Evolutionary conservation across 2,888 invertebrate species (phyloP), one percentile per base, ranked within the genome.

Genomic region (Lochmaea crataegi): DNA sequence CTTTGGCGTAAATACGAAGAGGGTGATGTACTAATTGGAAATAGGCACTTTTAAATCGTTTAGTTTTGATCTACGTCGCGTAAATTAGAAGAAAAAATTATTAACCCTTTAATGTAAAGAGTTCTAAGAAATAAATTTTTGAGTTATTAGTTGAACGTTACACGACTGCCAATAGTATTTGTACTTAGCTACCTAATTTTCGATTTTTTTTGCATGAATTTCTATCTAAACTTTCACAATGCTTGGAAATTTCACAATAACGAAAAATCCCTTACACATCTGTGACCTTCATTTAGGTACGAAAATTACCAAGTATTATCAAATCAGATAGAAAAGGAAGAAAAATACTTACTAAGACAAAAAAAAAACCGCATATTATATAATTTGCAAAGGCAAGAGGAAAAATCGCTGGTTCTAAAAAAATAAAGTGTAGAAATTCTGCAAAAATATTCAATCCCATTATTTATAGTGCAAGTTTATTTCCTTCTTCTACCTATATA

Each of bases 401-500:
- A 56, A 65, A 14, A 51, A 51, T 32, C 26, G 48, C 38, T 22
- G 38, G 38, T 68, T 69, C 53, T 68, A 66, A 60, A 73, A 67
- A 75, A 70, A 66, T 71, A 74, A 60, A 68, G n/a, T 68, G 69
- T 65, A 45, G 64, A 71, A 72, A 65, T 63, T 66, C 45, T 32
- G 57, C 65, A 72, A 70, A 70, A 68, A 68, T 68, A 76, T 68
- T 66, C 66, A 73, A 76, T 64, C 66, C 68, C 73, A 71, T 66
- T 38, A 58, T 61, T 69, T 57, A 61, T 69, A 75, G 75, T 76
- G 75, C 76, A 74, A 64, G 7, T 71, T 73, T 68, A 45, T 68
- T 71, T 42, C 57, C 53, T 53, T 67, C 60, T 64, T 73, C 70
- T 75, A 71, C 74, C 72, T 77, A 77, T 77, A 41, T 75, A 76